Percentiles rank a stretch among this genome's conserved stretches.
phyloP scores from a whole-genome alignment of 2,797 vertebrate genomes.

The Neosilurus mollespiculum region DNA sequence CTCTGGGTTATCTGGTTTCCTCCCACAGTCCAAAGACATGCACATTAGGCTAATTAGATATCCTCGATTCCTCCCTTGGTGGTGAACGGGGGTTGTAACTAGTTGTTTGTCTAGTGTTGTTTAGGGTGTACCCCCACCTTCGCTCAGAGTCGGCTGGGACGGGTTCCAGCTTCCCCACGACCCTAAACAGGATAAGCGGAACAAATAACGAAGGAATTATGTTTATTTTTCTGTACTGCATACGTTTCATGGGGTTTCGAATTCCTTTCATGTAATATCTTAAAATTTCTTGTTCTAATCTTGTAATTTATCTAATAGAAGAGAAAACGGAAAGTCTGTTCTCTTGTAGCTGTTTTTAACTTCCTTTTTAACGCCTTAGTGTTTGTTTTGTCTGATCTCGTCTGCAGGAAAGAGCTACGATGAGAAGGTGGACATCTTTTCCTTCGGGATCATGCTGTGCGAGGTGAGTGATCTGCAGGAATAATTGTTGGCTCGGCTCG shows the following conservation, averaged over 20 bases:
- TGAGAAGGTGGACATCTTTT: constrained; percentile 97
- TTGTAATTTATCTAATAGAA: background rate
- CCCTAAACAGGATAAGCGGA: too few relatives aligned
- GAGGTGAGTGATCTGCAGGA: constrained; percentile 79
- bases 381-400: constrained; percentile 22
- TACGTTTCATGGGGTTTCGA: background rate
- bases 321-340: background rate
- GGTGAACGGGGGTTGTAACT: too few relatives aligned
- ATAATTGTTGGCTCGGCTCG: constrained; percentile 35
- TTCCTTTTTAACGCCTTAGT: background rate
- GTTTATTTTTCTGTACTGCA: background rate
- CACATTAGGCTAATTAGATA: too few relatives aligned
- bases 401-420: constrained; percentile 90
- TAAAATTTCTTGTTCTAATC: background rate
- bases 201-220: too few relatives aligned
- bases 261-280: background rate
- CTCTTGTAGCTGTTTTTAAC: background rate
- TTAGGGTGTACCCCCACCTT: too few relatives aligned
- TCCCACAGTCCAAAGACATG: too few relatives aligned
- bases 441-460: constrained; percentile 95
- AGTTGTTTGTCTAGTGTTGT: too few relatives aligned
- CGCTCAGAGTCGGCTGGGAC: too few relatives aligned
- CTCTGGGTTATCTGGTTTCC: too few relatives aligned
- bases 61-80: too few relatives aligned
- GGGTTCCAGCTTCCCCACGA: too few relatives aligned